A percentile compares a stretch with the other conserved stretches of the same genome.
Evolutionary conservation across 2,113 vertebrate genomes (phyloP).

Genomic region (Phodopus roborovskii): DNA sequence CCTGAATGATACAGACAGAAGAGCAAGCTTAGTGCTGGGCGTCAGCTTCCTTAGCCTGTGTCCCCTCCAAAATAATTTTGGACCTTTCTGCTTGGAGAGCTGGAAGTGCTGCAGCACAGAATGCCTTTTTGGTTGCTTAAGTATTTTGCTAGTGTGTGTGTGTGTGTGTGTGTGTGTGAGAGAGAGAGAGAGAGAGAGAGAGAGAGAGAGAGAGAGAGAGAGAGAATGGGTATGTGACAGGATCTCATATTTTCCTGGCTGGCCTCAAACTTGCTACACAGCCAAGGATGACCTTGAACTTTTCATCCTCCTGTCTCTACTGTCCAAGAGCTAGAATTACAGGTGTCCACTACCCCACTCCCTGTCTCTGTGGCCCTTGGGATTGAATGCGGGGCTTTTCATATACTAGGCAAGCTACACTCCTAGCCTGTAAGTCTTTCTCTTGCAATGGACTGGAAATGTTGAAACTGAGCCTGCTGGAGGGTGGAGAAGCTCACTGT

Average conservation of each 20-base stretch:
- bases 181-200: too few species aligned
- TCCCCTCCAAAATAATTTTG: conserved; percentile 81
- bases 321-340: not conserved
- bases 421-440: not conserved
- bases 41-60: conserved; percentile 86
- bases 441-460: not conserved
- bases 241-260: not conserved
- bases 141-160: not conserved
- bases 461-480: not conserved
- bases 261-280: not conserved
- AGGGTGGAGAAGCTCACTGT: not conserved
- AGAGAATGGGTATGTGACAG: not conserved
- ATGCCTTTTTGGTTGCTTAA: conserved; percentile 43
- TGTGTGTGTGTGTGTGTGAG: not conserved
- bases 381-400: not conserved
- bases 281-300: not conserved
- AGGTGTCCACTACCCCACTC: not conserved
- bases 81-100: conserved; percentile 75
- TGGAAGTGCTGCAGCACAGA: conserved; percentile 78
- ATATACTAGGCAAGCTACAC: not conserved
- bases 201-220: too few species aligned
- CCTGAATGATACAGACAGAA: not conserved
- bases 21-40: conserved; percentile 66
- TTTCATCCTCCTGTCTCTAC: not conserved
- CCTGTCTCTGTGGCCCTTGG: not conserved